A percentile compares a stretch with the other conserved stretches of the same genome.
These are phyloP conservation scores for Heteronetta atricapilla DNA, from an alignment of 2,113 vertebrate species.

Conservation along the genomic window DNA sequence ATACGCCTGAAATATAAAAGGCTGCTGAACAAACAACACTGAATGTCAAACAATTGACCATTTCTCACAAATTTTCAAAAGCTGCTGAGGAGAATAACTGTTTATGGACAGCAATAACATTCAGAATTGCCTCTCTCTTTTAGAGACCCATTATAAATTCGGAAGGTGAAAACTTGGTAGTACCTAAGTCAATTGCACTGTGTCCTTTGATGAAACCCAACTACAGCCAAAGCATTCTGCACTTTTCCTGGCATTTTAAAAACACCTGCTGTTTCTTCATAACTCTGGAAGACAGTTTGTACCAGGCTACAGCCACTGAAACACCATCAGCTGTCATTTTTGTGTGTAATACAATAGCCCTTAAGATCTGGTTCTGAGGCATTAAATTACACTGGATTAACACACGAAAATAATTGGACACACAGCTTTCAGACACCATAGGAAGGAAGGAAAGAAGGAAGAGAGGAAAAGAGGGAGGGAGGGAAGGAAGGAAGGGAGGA, in stretches of 20 bases:
- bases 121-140: constrained; percentile 49
- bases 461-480: not conserved
- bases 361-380: not conserved
- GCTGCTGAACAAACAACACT: constrained; percentile 71
- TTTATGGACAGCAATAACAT: constrained; percentile 41
- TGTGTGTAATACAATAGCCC: not conserved
- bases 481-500: too few relatives aligned
- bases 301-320: not conserved
- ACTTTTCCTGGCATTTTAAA: not conserved
- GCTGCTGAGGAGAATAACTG: constrained; percentile 50
- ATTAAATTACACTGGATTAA: not conserved
- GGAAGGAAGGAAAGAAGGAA: too few relatives aligned
- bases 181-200: not conserved
- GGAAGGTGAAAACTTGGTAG: not conserved
- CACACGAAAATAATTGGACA: not conserved
- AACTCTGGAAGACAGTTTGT: not conserved
- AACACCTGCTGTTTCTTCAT: not conserved
- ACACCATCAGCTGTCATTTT: not conserved
- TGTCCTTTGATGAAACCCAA: not conserved
- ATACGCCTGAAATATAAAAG: constrained; percentile 70
- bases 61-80: constrained; percentile 65
- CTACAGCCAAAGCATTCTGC: not conserved
- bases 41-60: constrained; percentile 69
- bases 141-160: constrained; percentile 14
- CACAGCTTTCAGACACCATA: not conserved